Percentiles rank a stretch among this genome's conserved stretches.
phyloP scores from a whole-genome alignment of 2,113 vertebrate genomes.

The Axis porcinus region DNA sequence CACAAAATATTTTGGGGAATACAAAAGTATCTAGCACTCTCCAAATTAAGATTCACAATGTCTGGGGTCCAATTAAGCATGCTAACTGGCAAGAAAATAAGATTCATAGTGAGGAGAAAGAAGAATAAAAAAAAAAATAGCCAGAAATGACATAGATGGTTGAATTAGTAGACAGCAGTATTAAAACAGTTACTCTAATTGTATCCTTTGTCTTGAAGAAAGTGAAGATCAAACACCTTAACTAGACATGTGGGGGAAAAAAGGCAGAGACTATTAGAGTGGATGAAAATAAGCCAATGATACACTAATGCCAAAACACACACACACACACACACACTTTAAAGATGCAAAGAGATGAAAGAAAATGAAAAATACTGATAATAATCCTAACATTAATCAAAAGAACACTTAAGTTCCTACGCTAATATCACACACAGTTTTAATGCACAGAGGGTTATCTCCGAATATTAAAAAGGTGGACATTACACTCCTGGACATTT shows the following conservation, averaged over 20 bases:
- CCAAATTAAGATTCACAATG: neutral
- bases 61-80: neutral
- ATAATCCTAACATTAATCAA: neutral
- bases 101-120: neutral
- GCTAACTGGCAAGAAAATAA: neutral
- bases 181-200: neutral
- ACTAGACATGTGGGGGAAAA: neutral
- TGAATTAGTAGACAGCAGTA: neutral
- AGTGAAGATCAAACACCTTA: neutral
- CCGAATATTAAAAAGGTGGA: neutral
- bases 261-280: neutral
- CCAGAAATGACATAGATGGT: neutral
- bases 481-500: no score
- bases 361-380: neutral
- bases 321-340: neutral
- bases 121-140: neutral
- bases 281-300: neutral
- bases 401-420: neutral
- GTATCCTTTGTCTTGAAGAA: neutral
- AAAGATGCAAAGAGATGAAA: neutral
- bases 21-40: neutral
- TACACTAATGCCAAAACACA: neutral
- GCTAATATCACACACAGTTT: neutral
- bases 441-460: neutral
- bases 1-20: neutral